These are phyloP conservation scores for Elanus axillaris DNA, from an alignment of 2,113 vertebrate species.

Conservation along the genomic window DNA sequence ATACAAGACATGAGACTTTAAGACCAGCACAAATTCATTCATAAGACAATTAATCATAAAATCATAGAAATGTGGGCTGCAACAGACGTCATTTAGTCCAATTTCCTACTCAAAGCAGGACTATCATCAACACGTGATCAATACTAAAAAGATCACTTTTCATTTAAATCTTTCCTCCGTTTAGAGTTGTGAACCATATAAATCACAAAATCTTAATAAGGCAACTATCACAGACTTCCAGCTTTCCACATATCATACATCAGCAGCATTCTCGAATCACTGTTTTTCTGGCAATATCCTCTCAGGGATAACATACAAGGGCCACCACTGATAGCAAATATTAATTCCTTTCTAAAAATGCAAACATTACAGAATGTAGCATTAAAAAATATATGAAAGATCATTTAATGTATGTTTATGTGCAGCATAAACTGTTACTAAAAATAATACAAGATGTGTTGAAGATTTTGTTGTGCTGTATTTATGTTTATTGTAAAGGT, in stretches of 20 bases:
- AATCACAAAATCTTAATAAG: not conserved
- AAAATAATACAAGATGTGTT: not conserved
- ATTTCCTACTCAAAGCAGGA: not conserved
- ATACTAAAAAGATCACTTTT: not conserved
- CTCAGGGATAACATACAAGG: not conserved
- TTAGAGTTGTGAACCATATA: not conserved
- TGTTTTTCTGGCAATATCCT: not conserved
- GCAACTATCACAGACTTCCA: not conserved
- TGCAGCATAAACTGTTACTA: not conserved
- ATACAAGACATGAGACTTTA: not conserved
- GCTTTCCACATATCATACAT: not conserved
- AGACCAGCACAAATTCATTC: not conserved
- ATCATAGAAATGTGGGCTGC: not conserved
- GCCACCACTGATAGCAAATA: not conserved
- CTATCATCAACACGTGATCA: not conserved
- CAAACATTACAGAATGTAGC: not conserved
- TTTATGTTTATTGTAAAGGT: conserved; percentile 12
- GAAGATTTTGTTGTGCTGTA: not conserved
- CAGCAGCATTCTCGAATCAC: not conserved
- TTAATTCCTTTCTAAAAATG: not conserved
- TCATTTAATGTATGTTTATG: not conserved
- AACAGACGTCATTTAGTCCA: not conserved
- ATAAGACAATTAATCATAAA: not conserved
- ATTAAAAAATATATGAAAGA: not conserved
- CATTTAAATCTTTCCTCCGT: not conserved